Conservation (phyloP, 2,888 invertebrate genomes). For the Xanthia icteritia region DNA sequence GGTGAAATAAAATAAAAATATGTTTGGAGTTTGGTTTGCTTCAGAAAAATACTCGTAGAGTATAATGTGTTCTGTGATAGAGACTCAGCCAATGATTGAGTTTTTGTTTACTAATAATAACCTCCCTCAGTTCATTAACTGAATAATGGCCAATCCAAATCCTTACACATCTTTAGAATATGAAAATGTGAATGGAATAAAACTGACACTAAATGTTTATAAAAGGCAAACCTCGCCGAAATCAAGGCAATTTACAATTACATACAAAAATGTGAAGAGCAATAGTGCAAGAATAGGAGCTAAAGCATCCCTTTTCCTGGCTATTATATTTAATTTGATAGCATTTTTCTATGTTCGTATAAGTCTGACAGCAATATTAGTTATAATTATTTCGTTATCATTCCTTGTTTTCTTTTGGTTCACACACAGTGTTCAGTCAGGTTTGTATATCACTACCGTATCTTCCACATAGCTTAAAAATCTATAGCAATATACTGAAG, state of each 20-base stretch:
- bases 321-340: slow-evolving; percentile 81
- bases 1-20: not conserved
- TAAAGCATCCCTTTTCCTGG: slow-evolving; percentile 77
- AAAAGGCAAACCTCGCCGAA: slow-evolving; percentile 75
- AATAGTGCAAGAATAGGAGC: slow-evolving; percentile 75
- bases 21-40: not conserved
- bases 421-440: slow-evolving; percentile 87
- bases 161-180: slow-evolving; percentile 69
- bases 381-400: slow-evolving; percentile 80
- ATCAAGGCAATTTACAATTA: slow-evolving; percentile 82
- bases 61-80: too few species aligned
- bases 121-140: too few species aligned
- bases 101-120: not conserved
- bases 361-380: slow-evolving; percentile 78
- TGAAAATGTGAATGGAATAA: slow-evolving; percentile 85
- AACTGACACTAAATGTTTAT: slow-evolving; percentile 77
- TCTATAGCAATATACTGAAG: not conserved
- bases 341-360: slow-evolving; percentile 79
- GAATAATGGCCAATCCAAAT: slow-evolving; percentile 26
- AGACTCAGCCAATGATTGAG: not conserved
- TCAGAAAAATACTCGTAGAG: not conserved
- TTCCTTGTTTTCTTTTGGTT: slow-evolving; percentile 85
- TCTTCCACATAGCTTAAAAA: not conserved
- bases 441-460: slow-evolving; percentile 66
- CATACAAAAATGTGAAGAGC: slow-evolving; percentile 77